These are phyloP conservation scores for Malthinus seriepunctatus DNA, from an alignment of 2,888 invertebrate genomes.

Conservation along the genomic window DNA sequence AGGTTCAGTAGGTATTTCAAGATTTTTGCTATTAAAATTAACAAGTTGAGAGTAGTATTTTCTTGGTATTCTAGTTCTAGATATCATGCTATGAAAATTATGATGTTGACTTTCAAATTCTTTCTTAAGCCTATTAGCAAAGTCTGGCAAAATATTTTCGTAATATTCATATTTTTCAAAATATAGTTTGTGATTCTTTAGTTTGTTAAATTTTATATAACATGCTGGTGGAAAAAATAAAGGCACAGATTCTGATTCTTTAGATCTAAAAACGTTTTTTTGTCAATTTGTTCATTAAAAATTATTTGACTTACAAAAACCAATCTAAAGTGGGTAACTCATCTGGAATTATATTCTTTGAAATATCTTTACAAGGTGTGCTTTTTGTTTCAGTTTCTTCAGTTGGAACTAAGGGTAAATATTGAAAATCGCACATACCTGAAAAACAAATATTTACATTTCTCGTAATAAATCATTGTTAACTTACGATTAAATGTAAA, in stretches of 20 bases:
- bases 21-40: conserved; percentile 47
- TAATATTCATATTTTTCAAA: conserved; percentile 39
- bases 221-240: conserved; percentile 75
- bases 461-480: conserved; percentile 1
- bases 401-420: conserved; percentile 70
- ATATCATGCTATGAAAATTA: conserved; percentile 15
- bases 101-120: conserved; percentile 31
- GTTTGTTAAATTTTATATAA: conserved; percentile 76
- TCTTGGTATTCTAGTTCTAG: conserved; percentile 11
- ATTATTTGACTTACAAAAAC: conserved; percentile 55
- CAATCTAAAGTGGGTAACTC: conserved; percentile 59
- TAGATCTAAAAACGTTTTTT: conserved; percentile 25
- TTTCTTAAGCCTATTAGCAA: conserved; percentile 34
- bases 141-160: conserved; percentile 35
- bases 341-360: conserved; percentile 66
- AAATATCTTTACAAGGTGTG: conserved; percentile 61
- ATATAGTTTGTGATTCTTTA: conserved; percentile 38
- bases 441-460: conserved; percentile 36
- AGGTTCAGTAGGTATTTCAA: conserved; percentile 64
- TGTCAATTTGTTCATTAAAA: conserved; percentile 10
- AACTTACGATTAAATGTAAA: conserved; percentile 69
- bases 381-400: conserved; percentile 45
- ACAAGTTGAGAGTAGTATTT: conserved; percentile 23
- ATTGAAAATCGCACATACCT: conserved; percentile 93
- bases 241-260: conserved; percentile 52